These are phyloP conservation scores for Pogonognathellus flavescens DNA, from an alignment of 1,140 invertebrate genomes.

Conservation along the genomic window DNA sequence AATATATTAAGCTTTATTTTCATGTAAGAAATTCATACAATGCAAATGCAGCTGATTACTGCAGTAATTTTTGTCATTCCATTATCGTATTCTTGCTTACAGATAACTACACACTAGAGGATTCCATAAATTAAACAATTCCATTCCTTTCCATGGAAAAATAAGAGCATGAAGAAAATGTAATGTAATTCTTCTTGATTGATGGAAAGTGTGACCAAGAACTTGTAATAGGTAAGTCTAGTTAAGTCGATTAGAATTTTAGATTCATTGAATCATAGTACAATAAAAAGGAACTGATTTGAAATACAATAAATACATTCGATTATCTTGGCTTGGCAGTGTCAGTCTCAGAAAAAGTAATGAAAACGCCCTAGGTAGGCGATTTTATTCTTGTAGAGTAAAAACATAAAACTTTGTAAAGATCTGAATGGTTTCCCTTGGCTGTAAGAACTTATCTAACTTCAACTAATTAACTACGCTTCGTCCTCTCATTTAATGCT, in stretches of 20 bases:
- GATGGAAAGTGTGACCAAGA: constrained; percentile 57
- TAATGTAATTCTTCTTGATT: background rate
- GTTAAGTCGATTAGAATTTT: no score
- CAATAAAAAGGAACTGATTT: background rate
- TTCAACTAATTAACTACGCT: constrained; percentile 29
- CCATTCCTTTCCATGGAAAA: background rate
- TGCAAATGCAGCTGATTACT: no score
- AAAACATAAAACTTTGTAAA: constrained; percentile 19
- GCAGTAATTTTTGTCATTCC: no score
- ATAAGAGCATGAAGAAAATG: background rate
- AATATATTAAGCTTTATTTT: no score
- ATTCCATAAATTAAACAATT: background rate
- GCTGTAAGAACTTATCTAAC: constrained; percentile 24
- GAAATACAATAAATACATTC: background rate
- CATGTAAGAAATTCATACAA: no score
- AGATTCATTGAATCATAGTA: background rate
- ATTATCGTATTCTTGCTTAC: no score
- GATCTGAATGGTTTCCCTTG: constrained; percentile 17
- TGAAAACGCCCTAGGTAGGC: background rate
- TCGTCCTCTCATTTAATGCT: constrained; percentile 42
- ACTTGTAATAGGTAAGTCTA: constrained; percentile 50
- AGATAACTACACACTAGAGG: no score
- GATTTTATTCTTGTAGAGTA: background rate
- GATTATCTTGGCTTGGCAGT: constrained; percentile 29
- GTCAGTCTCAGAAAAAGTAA: constrained; percentile 40